A percentile compares a stretch with the other conserved stretches of the same genome.
These are phyloP conservation scores for Tyto alba DNA, from an alignment of 2,113 vertebrate species.

Conservation along the genomic window DNA sequence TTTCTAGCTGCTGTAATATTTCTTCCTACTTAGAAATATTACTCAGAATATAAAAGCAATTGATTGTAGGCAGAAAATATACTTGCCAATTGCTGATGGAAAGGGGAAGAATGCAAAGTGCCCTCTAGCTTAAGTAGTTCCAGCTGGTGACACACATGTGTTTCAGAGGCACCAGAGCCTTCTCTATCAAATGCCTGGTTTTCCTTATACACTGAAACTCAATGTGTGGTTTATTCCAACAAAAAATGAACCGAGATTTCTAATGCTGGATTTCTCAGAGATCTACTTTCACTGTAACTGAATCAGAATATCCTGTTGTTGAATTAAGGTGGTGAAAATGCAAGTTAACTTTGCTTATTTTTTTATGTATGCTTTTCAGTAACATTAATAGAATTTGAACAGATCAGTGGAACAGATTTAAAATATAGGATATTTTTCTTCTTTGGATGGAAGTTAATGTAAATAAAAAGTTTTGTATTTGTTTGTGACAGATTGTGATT, in stretches of 20 bases:
- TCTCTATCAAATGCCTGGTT: constrained; percentile 38
- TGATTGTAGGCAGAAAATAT: constrained; percentile 63
- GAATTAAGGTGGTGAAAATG: background rate
- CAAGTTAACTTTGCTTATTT: background rate
- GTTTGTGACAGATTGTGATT: background rate
- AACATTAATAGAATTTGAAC: background rate
- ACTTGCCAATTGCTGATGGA: constrained; percentile 55
- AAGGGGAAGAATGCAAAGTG: constrained; percentile 39
- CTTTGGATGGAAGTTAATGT: background rate
- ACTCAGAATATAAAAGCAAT: constrained; percentile 61
- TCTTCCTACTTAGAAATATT: constrained; percentile 60
- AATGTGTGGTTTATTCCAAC: background rate
- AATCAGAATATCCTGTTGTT: background rate
- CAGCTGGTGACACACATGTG: constrained; percentile 35
- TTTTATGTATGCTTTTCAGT: background rate
- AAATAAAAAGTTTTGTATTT: background rate
- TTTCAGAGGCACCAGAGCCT: constrained; percentile 40
- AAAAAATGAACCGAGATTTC: background rate
- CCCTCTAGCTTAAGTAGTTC: constrained; percentile 31
- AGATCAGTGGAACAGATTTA: background rate
- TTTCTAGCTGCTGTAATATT: constrained; percentile 44
- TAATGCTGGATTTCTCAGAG: background rate
- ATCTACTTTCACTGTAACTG: background rate
- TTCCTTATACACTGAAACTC: constrained; percentile 22
- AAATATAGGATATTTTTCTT: background rate